Percentiles rank a stretch among this genome's conserved stretches.
Conservation (phyloP, 1,140 invertebrate species). For the Nebria ingens region DNA sequence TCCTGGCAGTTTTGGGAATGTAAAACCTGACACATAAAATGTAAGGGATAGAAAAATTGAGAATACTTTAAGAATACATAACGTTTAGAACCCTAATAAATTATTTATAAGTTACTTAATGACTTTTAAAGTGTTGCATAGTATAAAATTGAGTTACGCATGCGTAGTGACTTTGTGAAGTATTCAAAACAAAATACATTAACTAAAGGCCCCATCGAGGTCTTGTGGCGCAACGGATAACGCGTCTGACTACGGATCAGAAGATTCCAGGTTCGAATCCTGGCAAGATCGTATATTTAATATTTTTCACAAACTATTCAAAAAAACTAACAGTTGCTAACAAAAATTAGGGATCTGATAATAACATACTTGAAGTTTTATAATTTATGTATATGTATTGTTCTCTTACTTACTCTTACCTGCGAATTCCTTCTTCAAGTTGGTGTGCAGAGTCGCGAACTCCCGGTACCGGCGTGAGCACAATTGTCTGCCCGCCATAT, state of each 20-base stretch:
- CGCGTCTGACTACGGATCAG: slow-evolving; percentile 62
- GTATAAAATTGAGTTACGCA: no score
- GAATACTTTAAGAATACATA: no score
- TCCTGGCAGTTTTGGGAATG: slow-evolving; percentile 94
- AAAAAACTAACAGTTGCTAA: neutral
- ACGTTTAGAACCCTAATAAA: no score
- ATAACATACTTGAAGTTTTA: no score
- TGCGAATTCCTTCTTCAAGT: slow-evolving; percentile 90
- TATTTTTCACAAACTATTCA: slow-evolving; percentile 14
- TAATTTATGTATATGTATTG: neutral
- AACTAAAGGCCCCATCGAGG: no score
- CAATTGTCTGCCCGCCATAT: slow-evolving; percentile 96
- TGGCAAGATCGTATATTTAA: slow-evolving; percentile 49
- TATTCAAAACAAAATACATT: no score
- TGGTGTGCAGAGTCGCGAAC: slow-evolving; percentile 82
- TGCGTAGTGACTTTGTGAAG: no score
- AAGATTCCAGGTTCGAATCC: slow-evolving; percentile 64
- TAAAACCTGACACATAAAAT: slow-evolving; percentile 55
- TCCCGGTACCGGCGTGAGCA: slow-evolving; percentile 94
- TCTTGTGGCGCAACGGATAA: slow-evolving; percentile 62
- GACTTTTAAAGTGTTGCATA: no score
- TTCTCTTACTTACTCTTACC: slow-evolving; percentile 36
- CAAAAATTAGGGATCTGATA: neutral
- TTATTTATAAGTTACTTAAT: no score
- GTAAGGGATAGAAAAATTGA: neutral